phyloP scores from a whole-genome alignment of 2,113 vertebrate species.

The Crypturellus undulatus region DNA sequence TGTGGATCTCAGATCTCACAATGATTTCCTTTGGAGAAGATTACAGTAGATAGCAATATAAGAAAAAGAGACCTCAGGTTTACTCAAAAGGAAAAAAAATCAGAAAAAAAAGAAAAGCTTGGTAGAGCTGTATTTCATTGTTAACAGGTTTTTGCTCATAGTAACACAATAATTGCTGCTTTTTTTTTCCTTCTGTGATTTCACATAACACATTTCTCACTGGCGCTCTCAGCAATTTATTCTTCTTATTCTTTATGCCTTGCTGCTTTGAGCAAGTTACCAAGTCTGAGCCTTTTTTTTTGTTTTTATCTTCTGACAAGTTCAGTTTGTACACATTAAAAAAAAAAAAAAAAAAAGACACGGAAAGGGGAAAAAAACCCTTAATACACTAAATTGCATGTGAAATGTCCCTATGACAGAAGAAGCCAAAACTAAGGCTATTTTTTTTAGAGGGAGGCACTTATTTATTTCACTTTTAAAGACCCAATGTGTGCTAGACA shows the following conservation, averaged over 20 bases:
- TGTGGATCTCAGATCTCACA: neutral
- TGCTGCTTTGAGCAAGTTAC: neutral
- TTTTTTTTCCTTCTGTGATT: neutral
- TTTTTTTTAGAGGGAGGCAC: neutral
- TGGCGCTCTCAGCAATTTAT: neutral
- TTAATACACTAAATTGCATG: neutral
- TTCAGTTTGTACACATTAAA: neutral
- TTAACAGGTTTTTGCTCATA: constrained; percentile 5
- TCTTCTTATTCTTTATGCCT: constrained; percentile 7
- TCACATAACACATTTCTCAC: neutral
- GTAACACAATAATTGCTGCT: constrained; percentile 8
- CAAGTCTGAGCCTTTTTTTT: neutral
- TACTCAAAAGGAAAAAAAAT: neutral
- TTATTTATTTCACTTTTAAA: neutral
- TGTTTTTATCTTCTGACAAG: neutral
- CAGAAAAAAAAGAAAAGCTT: no score
- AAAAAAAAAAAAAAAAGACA: neutral
- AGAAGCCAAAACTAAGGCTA: neutral
- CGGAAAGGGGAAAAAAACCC: neutral
- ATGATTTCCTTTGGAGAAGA: neutral
- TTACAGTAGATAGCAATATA: neutral
- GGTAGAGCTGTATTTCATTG: neutral
- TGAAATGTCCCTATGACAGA: neutral
- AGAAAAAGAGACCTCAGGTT: neutral
- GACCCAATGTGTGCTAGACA: neutral